Percentiles rank a stretch among this genome's conserved stretches.
Conservation (phyloP, 2,113 vertebrate genomes). For the Corythornis madagascariensis region DNA sequence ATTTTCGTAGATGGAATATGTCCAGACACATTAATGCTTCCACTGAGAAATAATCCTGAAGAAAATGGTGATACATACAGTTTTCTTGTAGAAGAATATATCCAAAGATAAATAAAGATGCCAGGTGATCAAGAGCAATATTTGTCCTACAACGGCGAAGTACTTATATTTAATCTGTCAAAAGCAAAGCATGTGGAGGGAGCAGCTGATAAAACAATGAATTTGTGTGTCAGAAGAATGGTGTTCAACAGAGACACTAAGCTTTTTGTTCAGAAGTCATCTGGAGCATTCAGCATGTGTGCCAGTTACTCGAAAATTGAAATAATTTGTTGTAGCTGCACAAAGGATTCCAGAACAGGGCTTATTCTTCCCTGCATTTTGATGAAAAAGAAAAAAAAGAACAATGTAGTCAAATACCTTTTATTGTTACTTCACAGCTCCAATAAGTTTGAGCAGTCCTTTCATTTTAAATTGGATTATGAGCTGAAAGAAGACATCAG, state of each 20-base stretch:
- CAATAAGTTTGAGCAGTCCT: conserved; percentile 72
- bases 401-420: conserved; percentile 72
- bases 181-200: background rate
- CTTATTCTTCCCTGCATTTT: conserved; percentile 81
- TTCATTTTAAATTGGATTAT: conserved; percentile 81
- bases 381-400: conserved; percentile 55
- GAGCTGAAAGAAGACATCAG: conserved; percentile 74
- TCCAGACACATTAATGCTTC: background rate
- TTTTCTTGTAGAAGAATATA: background rate
- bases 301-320: conserved; percentile 56
- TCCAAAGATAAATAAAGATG: conserved; percentile 30
- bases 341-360: conserved; percentile 74
- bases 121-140: conserved; percentile 48
- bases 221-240: conserved; percentile 76
- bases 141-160: conserved; percentile 81
- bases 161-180: conserved; percentile 80
- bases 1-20: conserved; percentile 42
- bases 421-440: conserved; percentile 77
- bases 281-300: conserved; percentile 61
- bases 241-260: conserved; percentile 71
- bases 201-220: background rate
- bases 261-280: conserved; percentile 76
- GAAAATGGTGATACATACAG: background rate
- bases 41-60: background rate
- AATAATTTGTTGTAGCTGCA: conserved; percentile 77